Evolutionary conservation across 2,113 vertebrate genomes (phyloP), one percentile per base, ranked within the genome.

Genomic region (Xiphias gladius): DNA sequence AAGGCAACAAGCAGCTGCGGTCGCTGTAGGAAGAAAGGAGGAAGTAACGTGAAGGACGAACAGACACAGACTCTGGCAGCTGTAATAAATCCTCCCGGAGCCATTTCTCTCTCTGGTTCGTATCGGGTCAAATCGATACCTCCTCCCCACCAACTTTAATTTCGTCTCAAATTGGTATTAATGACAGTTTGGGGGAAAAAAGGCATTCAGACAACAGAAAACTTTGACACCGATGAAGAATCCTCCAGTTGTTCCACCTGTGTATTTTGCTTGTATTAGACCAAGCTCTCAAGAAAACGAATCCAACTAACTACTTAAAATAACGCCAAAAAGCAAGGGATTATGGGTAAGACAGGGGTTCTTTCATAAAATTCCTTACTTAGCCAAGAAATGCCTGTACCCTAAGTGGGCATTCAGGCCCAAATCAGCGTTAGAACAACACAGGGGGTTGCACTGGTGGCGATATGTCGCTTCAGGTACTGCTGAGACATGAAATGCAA

Each of bases 31-130:
- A 52, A 73, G 82, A 22, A 55, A 70, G 41, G 26, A 76, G 67
- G 43, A 70, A 71, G 62, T 52, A 35, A 72, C 13, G 46, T 80
- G 84, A 86, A 84, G 86, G 89, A 73, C 85, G 20, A 78, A 72
- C 32, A 62, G 46, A 76, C 52, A 30, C 50, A n/a, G 46, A 5
- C 69, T n/a, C 58, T 67, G 83, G 64, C 75, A 79, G 80, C 52
- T 28, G 79, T 72, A 72, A 87, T 84, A 86, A 88, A 86, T 88
- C 86, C 77, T 68, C 73, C 19, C 0, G 2, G 22, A 46, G 43
- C 2, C 65, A 9, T 62, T 71, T 61, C 14, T 74, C 79, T 84
- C 61, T 41, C 37, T 50, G 66, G 79, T 22, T 35, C 35, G 76
- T 78, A 59, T 66, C 52, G 20, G 76, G 58, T 80, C 54, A 9